Conservation (phyloP, 2,797 vertebrate genomes). For the Graptemys geographica region DNA sequence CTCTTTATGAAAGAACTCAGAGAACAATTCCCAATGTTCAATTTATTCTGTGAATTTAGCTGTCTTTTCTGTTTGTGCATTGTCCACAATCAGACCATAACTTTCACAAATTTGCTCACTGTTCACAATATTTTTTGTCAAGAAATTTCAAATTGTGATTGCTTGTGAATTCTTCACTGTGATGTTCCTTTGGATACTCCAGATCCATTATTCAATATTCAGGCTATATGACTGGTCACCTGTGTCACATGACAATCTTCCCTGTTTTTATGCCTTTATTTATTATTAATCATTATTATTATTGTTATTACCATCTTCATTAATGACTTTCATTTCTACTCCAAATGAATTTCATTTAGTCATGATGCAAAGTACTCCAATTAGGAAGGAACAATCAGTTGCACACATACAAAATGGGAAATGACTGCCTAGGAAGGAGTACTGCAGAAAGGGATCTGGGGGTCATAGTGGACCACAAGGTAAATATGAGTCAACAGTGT, state of each 20-base stretch:
- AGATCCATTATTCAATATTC: background rate
- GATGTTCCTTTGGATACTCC: background rate
- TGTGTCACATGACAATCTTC: background rate
- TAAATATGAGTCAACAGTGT: too few species aligned
- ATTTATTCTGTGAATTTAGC: background rate
- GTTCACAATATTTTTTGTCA: background rate
- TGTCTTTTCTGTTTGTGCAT: background rate
- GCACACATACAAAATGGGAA: too few species aligned
- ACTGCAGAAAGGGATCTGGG: too few species aligned
- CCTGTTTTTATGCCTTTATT: background rate
- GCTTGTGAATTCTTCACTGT: background rate
- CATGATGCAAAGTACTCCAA: background rate
- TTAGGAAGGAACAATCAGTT: too few species aligned
- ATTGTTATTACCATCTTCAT: background rate
- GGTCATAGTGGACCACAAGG: too few species aligned
- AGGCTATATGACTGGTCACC: background rate
- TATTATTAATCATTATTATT: background rate
- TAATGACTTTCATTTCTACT: background rate
- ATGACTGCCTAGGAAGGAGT: too few species aligned
- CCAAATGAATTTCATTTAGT: background rate
- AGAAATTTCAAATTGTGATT: background rate
- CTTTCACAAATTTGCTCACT: background rate
- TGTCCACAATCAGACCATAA: background rate
- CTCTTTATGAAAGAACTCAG: background rate
- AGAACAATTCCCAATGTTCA: background rate